phyloP scores from a whole-genome alignment of 2,113 vertebrate species.

The Sinocyclocheilus rhinocerous region DNA sequence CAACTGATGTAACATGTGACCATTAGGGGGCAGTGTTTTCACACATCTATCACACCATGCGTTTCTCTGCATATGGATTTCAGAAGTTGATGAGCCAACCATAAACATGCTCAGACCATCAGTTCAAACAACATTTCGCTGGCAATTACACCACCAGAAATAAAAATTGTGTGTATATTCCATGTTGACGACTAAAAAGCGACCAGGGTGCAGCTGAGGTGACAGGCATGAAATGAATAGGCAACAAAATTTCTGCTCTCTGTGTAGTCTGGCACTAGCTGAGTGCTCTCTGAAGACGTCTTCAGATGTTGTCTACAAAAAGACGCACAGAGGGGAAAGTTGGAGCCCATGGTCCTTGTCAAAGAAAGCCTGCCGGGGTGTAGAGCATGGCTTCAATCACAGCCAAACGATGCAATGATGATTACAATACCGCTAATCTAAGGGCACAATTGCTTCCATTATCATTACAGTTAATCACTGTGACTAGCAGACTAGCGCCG shows the following conservation, averaged over 20 bases:
- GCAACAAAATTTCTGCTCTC: not conserved
- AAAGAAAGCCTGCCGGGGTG: not conserved
- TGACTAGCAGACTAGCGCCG: conserved; percentile 54
- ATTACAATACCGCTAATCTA: conserved; percentile 67
- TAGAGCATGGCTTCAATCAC: conserved; percentile 46
- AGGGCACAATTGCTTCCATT: conserved; percentile 63
- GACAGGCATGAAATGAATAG: conserved; percentile 18
- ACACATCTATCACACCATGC: conserved; percentile 50
- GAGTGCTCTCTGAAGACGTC: conserved; percentile 1
- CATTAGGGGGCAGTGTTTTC: conserved; percentile 74
- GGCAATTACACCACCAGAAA: conserved; percentile 14
- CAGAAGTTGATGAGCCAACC: conserved; percentile 32
- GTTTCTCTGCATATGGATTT: conserved; percentile 28
- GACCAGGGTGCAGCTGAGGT: conserved; percentile 9
- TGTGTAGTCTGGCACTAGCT: conserved; percentile 5
- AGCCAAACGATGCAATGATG: conserved; percentile 68
- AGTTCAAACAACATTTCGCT: conserved; percentile 20
- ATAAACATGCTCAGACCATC: conserved; percentile 35
- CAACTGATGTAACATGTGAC: conserved; percentile 20
- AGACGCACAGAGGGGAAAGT: conserved; percentile 17
- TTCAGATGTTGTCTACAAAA: conserved; percentile 31
- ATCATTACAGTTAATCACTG: conserved; percentile 68
- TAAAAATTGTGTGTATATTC: not conserved
- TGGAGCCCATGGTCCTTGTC: conserved; percentile 45
- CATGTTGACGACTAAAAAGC: not conserved